Percentiles rank a stretch among this genome's conserved stretches.
Evolutionary conservation across 2,888 invertebrate species (phyloP).

Genomic region (Synergus umbraculus): DNA sequence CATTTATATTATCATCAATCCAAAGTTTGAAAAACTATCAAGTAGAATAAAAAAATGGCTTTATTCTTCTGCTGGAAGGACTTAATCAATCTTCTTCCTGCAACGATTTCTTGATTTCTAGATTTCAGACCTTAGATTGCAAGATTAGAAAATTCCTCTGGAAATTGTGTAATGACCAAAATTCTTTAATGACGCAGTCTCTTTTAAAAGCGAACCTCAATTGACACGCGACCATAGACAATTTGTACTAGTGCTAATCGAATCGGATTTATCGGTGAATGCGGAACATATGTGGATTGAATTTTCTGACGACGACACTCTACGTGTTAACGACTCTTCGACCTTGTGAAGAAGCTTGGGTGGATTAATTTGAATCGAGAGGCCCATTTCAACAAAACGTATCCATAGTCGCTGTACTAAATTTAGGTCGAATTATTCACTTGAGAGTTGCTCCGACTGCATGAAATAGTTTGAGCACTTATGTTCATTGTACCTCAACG

Average conservation of each 20-base stretch:
- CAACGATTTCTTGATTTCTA: not conserved
- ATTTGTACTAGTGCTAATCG: conserved; percentile 21
- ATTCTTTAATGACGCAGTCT: not conserved
- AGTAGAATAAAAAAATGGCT: not conserved
- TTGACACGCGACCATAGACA: not conserved
- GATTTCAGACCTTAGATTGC: not conserved
- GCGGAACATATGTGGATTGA: conserved; percentile 4
- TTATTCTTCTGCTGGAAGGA: not conserved
- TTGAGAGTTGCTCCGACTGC: conserved; percentile 63
- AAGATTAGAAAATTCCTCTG: not conserved
- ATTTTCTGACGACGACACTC: conserved; percentile 15
- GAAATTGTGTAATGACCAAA: not conserved
- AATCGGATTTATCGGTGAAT: conserved; percentile 24
- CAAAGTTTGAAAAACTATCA: not conserved
- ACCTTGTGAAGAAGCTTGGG: conserved; percentile 50
- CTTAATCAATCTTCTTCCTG: not conserved
- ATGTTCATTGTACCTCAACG: conserved; percentile 69
- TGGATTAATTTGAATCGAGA: conserved; percentile 54
- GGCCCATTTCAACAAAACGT: conserved; percentile 54
- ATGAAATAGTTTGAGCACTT: conserved; percentile 65
- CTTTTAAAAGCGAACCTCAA: not conserved
- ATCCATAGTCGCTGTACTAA: conserved; percentile 60
- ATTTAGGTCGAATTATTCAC: conserved; percentile 73
- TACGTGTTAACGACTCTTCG: conserved; percentile 44
- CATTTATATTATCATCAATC: not conserved